phyloP scores from a whole-genome alignment of 1,140 invertebrate species.

The Planococcus citri region DNA sequence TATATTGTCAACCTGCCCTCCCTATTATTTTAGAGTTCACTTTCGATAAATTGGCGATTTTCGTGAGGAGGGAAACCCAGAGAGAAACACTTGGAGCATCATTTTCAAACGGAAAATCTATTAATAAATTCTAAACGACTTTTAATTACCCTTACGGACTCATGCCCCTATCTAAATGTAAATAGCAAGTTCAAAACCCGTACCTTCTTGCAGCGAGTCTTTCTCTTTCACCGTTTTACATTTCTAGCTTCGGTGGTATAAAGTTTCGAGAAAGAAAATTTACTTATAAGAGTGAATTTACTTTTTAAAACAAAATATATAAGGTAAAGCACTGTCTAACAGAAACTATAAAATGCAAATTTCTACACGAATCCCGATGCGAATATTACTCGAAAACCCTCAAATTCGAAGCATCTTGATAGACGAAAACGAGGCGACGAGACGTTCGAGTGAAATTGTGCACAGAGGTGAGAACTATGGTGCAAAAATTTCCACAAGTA shows the following conservation, averaged over 20 bases:
- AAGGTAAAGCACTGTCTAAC: neutral
- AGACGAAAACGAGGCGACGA: too few relatives aligned
- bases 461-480: too few relatives aligned
- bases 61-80: too few relatives aligned
- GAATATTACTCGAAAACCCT: neutral
- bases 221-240: conserved; percentile 13
- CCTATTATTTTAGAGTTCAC: too few relatives aligned
- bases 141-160: conserved; percentile 16
- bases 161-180: conserved; percentile 20
- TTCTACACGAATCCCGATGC: neutral
- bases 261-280: neutral
- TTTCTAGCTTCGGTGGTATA: neutral
- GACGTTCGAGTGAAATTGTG: too few relatives aligned
- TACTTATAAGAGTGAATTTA: conserved; percentile 4
- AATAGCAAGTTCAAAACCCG: conserved; percentile 11
- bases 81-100: too few relatives aligned
- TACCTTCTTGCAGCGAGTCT: neutral
- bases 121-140: too few relatives aligned
- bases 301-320: neutral
- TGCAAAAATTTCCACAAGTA: too few relatives aligned
- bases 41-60: too few relatives aligned
- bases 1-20: too few relatives aligned
- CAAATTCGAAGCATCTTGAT: too few relatives aligned
- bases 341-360: conserved; percentile 4
- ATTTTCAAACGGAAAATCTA: too few relatives aligned